These are phyloP conservation scores for Spheniscus mendiculus DNA, from an alignment of 2,113 vertebrate genomes.

Conservation along the genomic window DNA sequence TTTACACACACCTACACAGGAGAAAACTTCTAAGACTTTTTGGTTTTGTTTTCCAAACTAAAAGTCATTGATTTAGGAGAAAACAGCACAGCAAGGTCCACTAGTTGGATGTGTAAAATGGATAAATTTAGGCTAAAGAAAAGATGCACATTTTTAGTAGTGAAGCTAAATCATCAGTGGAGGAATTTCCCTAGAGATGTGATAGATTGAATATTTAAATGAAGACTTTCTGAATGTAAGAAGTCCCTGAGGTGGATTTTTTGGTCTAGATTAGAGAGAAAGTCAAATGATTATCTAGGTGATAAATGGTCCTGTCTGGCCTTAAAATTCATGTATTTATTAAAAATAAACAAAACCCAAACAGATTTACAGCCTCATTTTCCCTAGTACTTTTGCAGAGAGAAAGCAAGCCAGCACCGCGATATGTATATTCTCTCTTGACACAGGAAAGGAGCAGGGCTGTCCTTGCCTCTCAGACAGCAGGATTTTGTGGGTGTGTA, in stretches of 20 bases:
- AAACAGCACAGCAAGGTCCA: not conserved
- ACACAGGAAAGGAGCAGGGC: not conserved
- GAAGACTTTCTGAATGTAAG: not conserved
- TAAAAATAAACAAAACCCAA: constrained; percentile 1
- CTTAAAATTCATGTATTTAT: constrained; percentile 15
- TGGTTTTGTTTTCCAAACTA: not conserved
- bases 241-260: not conserved
- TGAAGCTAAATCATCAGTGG: not conserved
- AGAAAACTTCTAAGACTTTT: not conserved
- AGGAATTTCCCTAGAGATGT: not conserved
- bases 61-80: not conserved
- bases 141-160: not conserved
- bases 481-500: not conserved
- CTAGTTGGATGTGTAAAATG: not conserved
- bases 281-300: not conserved
- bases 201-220: constrained; percentile 10
- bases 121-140: not conserved
- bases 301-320: not conserved
- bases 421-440: accelerated
- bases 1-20: not conserved
- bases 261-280: not conserved
- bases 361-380: not conserved
- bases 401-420: not conserved
- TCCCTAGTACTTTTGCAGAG: not conserved
- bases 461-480: not conserved